These are phyloP conservation scores for Butorides virescens DNA, from an alignment of 2,113 vertebrate species.

Conservation along the genomic window DNA sequence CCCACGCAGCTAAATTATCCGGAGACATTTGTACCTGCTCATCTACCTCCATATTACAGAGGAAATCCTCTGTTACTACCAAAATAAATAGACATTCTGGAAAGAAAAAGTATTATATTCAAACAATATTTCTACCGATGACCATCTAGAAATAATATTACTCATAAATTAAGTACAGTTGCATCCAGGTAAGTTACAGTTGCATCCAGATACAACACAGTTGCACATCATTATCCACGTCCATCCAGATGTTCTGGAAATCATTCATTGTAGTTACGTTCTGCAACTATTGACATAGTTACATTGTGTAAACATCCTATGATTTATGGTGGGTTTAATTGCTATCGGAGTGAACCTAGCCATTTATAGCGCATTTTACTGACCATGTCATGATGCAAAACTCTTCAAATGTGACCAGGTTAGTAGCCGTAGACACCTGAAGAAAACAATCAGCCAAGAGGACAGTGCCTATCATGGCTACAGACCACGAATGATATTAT, in stretches of 20 bases:
- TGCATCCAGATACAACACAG: neutral
- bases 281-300: neutral
- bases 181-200: neutral
- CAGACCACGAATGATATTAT: neutral
- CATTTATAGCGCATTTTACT: neutral
- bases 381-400: neutral
- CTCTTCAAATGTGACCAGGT: neutral
- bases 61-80: neutral
- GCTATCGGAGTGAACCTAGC: neutral
- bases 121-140: neutral
- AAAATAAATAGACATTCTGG: neutral
- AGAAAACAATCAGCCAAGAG: neutral
- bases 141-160: neutral
- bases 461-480: neutral
- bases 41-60: neutral
- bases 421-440: neutral
- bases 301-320: neutral
- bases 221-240: neutral
- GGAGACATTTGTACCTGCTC: neutral
- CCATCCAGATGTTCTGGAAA: constrained; percentile 48
- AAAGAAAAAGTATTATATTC: neutral
- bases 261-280: neutral
- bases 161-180: neutral
- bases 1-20: neutral
- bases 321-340: neutral